phyloP scores from a whole-genome alignment of 1,140 invertebrate genomes.

The Carposina sasakii region DNA sequence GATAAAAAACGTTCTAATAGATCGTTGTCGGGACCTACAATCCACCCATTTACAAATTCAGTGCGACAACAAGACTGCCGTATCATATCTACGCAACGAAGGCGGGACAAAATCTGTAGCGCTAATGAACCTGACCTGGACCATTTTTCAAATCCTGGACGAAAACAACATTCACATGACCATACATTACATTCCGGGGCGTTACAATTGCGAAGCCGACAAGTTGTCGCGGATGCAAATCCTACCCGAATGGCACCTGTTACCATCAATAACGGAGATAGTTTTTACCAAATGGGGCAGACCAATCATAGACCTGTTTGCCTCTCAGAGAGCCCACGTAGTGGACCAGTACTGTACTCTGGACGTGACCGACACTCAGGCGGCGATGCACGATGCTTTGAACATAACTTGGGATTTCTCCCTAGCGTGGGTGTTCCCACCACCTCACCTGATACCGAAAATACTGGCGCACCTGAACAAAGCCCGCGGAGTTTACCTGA shows the following conservation, averaged over 20 bases:
- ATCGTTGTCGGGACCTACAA: neutral
- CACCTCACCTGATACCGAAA: slow-evolving; percentile 5
- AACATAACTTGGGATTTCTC: slow-evolving; percentile 17
- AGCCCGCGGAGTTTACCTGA: slow-evolving; percentile 1
- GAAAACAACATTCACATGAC: neutral
- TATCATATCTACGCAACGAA: neutral
- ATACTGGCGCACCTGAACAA: slow-evolving; percentile 6
- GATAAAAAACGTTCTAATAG: neutral
- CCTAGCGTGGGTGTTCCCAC: slow-evolving; percentile 16
- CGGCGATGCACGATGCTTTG: slow-evolving; percentile 24
- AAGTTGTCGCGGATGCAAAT: slow-evolving; percentile 17
- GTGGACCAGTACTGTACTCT: slow-evolving; percentile 1
- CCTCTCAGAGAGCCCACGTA: neutral
- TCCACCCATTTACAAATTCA: neutral
- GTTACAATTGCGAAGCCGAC: slow-evolving; percentile 18
- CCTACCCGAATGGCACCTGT: slow-evolving; percentile 33
- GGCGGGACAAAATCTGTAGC: neutral
- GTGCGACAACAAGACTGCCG: neutral
- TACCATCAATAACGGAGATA: slow-evolving; percentile 16
- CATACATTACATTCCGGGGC: slow-evolving; percentile 10
- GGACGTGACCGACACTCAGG: slow-evolving; percentile 7
- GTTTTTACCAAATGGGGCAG: slow-evolving; percentile 28
- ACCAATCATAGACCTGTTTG: slow-evolving; percentile 12
- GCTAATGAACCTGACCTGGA: neutral
- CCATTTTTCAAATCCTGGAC: neutral